Percentiles rank a stretch among this genome's conserved stretches.
Conservation (phyloP, 2,797 vertebrate genomes). For the Otolemur crassicaudatus region DNA sequence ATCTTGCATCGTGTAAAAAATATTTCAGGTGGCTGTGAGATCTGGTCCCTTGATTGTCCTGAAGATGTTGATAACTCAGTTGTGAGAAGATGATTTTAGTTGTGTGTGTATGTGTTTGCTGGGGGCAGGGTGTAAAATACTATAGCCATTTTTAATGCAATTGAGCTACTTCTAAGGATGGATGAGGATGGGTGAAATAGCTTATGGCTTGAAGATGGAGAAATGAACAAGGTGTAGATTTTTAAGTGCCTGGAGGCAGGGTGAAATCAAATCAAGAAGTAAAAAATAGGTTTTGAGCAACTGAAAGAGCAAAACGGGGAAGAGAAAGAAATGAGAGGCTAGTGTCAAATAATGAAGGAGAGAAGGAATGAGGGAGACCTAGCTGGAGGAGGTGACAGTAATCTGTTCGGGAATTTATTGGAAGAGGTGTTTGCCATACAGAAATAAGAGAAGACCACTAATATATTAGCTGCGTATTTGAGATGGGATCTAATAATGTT, state of each 20-base stretch:
- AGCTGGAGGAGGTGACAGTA: not conserved
- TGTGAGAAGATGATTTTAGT: conserved; percentile 18
- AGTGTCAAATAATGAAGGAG: not conserved
- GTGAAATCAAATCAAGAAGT: not conserved
- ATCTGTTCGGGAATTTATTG: no score
- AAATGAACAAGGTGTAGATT: not conserved
- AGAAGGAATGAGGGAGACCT: not conserved
- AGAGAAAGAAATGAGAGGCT: not conserved
- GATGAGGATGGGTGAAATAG: not conserved
- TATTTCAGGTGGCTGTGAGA: conserved; percentile 35
- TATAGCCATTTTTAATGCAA: not conserved
- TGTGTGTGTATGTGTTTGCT: not conserved
- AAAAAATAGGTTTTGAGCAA: conserved; percentile 9
- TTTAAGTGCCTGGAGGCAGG: not conserved
- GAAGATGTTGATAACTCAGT: conserved; percentile 36
- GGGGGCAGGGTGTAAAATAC: not conserved
- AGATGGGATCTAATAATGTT: not conserved
- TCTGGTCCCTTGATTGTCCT: not conserved
- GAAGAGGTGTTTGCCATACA: not conserved
- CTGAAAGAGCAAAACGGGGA: not conserved
- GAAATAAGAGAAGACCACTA: not conserved
- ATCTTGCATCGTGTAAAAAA: conserved; percentile 44
- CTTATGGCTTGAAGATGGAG: not conserved
- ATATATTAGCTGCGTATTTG: not conserved
- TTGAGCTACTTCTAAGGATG: not conserved